phyloP scores from a whole-genome alignment of 1,140 invertebrate species.

The Drosophila watanabei region DNA sequence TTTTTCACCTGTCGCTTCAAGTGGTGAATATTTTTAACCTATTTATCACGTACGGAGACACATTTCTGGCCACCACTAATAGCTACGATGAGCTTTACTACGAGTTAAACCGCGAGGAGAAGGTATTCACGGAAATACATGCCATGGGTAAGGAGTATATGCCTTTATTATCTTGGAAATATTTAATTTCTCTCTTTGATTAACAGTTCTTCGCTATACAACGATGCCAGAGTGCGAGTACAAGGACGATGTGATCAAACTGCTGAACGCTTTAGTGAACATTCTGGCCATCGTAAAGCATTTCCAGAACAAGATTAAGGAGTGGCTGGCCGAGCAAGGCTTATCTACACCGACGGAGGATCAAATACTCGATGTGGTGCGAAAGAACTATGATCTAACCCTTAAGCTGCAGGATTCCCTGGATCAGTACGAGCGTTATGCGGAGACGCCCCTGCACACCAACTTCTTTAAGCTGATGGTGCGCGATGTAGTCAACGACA shows the following conservation, averaged over 20 bases:
- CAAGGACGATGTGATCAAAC: conserved; percentile 95
- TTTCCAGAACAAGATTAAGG: conserved; percentile 97
- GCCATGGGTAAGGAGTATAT: conserved; percentile 91
- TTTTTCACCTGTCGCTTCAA: conserved; percentile 95
- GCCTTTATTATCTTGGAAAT: neutral
- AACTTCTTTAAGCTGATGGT: conserved; percentile 88
- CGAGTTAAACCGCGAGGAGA: conserved; percentile 97
- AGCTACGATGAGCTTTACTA: conserved; percentile 99
- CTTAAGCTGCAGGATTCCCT: conserved; percentile 97
- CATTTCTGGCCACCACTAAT: conserved; percentile 96
- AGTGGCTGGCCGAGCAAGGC: conserved; percentile 94
- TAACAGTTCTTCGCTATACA: conserved; percentile 93
- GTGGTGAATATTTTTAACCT: conserved; percentile 98
- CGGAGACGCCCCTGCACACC: conserved; percentile 91
- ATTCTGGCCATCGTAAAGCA: conserved; percentile 98
- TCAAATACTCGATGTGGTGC: conserved; percentile 97
- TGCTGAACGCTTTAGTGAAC: conserved; percentile 95
- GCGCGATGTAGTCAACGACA: conserved; percentile 82
- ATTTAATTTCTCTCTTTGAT: neutral
- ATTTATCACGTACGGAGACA: conserved; percentile 99
- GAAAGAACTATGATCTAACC: conserved; percentile 98
- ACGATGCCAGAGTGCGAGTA: conserved; percentile 93
- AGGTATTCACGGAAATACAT: conserved; percentile 97
- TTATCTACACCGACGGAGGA: conserved; percentile 97
- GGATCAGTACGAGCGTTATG: conserved; percentile 97